These are phyloP conservation scores for Ochropleura leucogaster DNA, from an alignment of 2,888 invertebrate species.

Conservation along the genomic window DNA sequence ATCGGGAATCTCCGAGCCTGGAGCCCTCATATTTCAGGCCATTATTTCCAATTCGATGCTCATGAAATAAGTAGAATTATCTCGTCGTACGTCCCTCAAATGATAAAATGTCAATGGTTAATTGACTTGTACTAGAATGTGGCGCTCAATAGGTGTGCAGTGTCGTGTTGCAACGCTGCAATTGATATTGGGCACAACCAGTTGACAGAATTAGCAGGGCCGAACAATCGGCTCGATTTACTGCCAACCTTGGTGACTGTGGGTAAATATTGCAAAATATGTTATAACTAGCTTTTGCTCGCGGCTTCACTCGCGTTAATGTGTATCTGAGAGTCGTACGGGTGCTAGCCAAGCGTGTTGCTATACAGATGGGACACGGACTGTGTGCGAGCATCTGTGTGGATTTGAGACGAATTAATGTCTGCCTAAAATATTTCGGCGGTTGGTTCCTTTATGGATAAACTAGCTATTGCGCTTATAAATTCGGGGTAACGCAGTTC, in stretches of 20 bases:
- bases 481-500: too few species aligned
- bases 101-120: constrained; percentile 46
- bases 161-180: constrained; percentile 52
- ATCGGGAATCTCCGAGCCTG: neutral
- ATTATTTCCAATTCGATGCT: constrained; percentile 5
- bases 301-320: too few species aligned
- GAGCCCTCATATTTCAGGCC: neutral
- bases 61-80: constrained; percentile 4
- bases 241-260: constrained; percentile 25
- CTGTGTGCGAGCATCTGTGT: constrained; percentile 4
- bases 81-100: constrained; percentile 13
- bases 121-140: constrained; percentile 55
- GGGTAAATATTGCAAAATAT: constrained; percentile 18
- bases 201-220: constrained; percentile 47
- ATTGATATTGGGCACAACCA: constrained; percentile 44
- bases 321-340: constrained; percentile 1
- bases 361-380: constrained; percentile 4
- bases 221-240: constrained; percentile 39
- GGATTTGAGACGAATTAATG: neutral
- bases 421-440: neutral
- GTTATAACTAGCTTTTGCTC: too few species aligned
- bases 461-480: too few species aligned
- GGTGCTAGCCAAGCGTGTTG: constrained; percentile 19
- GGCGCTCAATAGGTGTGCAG: constrained; percentile 42
- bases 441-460: neutral